Base-by-base conservation (phyloP, 2,113 vertebrate genomes). In the Dromiciops gliroides region DNA sequence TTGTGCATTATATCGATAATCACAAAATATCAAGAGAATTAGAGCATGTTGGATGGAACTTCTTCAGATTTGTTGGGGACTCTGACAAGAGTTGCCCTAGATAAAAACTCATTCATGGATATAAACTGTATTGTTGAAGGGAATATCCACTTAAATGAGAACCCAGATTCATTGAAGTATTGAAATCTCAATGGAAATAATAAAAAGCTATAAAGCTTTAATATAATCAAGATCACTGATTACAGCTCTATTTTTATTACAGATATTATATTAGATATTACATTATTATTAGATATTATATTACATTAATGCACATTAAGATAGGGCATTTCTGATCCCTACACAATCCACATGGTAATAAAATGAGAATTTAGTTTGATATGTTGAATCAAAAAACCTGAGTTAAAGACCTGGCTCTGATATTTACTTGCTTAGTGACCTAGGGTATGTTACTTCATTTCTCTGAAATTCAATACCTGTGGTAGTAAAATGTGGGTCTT, bases 181-280 rank as follows among this genome's bases (percentile, higher is more conserved):
- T 83, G 67, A 83, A 44, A 44, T 83, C 37, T 83, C 67, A 83
- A 83, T 83, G 6, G 19, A 83, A 83, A 83, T 83, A 83, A 83
- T 44, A 28, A 90, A 90, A 90, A 48, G 48, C 10, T 28, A 31
- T 31, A 48, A 50, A 49, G 11, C 67, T 49, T 93, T 90, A 83
- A 31, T 93, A 11, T 90, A 91, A 9, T 19, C 14, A 94, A 2
- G 44, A 67, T 50, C 23, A 95, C 5, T 51, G 22, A 24, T 7
- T 52, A 24, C 12, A 95, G 91, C 90, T 96, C 9, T 16, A 91
- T 90, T 91, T 96, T 89, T 91, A 47, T 93, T 83, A 52, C 24
- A 48, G 49, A 51, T 93, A 22, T 89, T 89, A 47, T 11, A 89
- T 31, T 37, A 28, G 6, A n/a, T 50, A 48, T 60, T 37, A 44